These are phyloP conservation scores for Diphyllodes magnificus DNA, from an alignment of 2,113 vertebrate species.

Conservation along the genomic window DNA sequence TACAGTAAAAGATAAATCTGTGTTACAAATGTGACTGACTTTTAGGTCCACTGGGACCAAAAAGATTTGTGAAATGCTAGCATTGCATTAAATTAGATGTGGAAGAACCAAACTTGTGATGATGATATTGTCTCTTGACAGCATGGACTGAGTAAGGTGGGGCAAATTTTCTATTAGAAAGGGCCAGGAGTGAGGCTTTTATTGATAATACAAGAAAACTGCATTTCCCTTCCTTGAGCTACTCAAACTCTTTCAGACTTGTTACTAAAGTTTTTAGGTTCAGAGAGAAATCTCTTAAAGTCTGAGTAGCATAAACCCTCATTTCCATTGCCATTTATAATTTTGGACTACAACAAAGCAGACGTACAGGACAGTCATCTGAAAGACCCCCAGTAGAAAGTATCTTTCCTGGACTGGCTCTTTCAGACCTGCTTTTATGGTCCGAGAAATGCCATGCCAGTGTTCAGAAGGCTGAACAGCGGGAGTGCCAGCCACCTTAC, in stretches of 20 bases:
- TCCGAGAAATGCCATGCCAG: not conserved
- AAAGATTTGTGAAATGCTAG: constrained; percentile 1
- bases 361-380: not conserved
- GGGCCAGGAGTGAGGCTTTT: not conserved
- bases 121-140: not conserved
- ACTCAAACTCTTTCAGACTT: not conserved
- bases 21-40: constrained; percentile 12
- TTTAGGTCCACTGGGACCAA: not conserved
- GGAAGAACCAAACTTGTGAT: constrained; percentile 11
- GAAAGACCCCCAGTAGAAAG: not conserved
- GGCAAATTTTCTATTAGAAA: not conserved
- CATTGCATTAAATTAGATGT: constrained; percentile 32
- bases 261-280: not conserved
- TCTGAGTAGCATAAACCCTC: not conserved
- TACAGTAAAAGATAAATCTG: not conserved
- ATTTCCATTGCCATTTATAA: not conserved
- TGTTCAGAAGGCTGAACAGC: not conserved
- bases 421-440: not conserved
- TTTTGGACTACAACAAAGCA: not conserved
- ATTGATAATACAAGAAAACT: not conserved
- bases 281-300: not conserved
- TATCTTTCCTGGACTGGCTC: not conserved
- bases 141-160: not conserved
- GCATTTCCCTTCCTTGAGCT: not conserved
- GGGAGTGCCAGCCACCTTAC: not conserved